Evolutionary conservation across 2,113 vertebrate genomes (phyloP).

Genomic region (Himantopus leucocephalus): DNA sequence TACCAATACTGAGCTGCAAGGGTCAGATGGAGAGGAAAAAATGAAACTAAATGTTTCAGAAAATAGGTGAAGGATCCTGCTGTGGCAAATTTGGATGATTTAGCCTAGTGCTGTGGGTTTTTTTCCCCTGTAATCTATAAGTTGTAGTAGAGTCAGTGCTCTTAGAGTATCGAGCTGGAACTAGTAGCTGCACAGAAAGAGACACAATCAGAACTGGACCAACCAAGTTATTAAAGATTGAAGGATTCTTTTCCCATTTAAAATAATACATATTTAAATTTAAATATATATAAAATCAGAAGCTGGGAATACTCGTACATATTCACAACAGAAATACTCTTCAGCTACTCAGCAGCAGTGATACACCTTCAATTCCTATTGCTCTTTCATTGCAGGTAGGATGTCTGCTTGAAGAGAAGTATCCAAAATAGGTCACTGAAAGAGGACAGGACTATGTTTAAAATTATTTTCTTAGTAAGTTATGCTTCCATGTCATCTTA

Average conservation of each 20-base stretch:
- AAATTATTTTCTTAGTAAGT: not conserved
- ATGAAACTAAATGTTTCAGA: slow-evolving; percentile 45
- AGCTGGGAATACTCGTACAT: not conserved
- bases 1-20: slow-evolving; percentile 9
- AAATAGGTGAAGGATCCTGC: slow-evolving; percentile 31
- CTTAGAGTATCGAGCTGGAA: not conserved
- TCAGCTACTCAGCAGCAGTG: not conserved
- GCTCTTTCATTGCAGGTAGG: not conserved
- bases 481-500: not conserved
- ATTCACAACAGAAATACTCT: not conserved
- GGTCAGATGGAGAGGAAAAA: slow-evolving; percentile 38
- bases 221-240: not conserved
- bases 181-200: not conserved
- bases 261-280: not conserved
- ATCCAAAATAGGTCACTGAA: not conserved
- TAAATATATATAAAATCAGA: not conserved
- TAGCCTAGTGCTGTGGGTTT: not conserved
- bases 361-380: not conserved
- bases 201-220: not conserved
- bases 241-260: not conserved
- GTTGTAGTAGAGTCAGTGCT: not conserved
- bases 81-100: slow-evolving; percentile 48
- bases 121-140: not conserved
- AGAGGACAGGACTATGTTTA: not conserved
- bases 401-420: not conserved